Evolutionary conservation across 2,888 invertebrate genomes (phyloP).

Genomic region (Tricholauxania praeusta): DNA sequence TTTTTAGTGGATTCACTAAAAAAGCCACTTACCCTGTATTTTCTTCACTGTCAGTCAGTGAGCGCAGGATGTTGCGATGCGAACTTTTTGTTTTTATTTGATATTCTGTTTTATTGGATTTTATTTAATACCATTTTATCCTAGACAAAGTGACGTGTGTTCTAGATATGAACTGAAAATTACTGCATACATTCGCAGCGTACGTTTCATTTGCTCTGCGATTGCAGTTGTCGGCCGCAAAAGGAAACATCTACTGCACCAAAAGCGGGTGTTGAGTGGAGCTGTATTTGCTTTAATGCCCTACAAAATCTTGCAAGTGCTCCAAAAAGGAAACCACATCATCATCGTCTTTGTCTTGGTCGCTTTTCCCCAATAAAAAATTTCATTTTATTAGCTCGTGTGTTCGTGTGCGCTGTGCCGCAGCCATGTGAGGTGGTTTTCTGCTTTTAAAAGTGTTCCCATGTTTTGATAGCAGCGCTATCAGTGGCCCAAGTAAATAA

Average conservation of each 20-base stretch:
- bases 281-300: background rate
- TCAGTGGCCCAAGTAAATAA: constrained; percentile 64
- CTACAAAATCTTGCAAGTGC: background rate
- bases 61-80: no score
- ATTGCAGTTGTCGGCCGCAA: constrained; percentile 6
- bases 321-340: background rate
- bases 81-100: background rate
- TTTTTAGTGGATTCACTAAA: no score
- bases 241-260: background rate
- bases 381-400: constrained; percentile 62
- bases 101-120: background rate
- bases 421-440: constrained; percentile 46
- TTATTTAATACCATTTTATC: constrained; percentile 29
- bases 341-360: constrained; percentile 3
- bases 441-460: constrained; percentile 62
- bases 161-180: constrained; percentile 37
- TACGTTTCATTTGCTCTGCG: constrained; percentile 31
- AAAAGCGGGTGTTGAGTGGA: background rate
- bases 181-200: constrained; percentile 23
- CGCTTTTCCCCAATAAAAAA: constrained; percentile 54
- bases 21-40: background rate
- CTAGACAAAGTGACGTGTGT: constrained; percentile 38
- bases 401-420: constrained; percentile 59
- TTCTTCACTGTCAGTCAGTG: background rate
- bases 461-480: constrained; percentile 63